Evolutionary conservation across 2,888 invertebrate species (phyloP).

Genomic region (Rambutsinella grinnellia): DNA sequence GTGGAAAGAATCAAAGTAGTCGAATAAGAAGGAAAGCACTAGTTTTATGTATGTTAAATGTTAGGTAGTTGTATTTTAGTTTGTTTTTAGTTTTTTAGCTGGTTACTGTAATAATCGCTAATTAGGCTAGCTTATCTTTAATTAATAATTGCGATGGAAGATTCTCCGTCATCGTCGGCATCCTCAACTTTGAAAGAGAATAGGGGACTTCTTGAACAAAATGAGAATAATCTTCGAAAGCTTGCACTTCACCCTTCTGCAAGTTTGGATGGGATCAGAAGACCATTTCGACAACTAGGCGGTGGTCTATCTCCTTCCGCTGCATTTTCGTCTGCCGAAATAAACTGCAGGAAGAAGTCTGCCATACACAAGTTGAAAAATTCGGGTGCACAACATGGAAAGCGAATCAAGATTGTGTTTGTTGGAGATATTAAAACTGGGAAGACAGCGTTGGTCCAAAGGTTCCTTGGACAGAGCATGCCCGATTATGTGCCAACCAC

Average conservation of each 20-base stretch:
- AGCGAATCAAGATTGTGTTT: conserved; percentile 43
- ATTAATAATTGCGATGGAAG: conserved; percentile 24
- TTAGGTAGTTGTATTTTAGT: background rate
- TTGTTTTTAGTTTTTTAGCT: conserved; percentile 40
- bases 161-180: conserved; percentile 14
- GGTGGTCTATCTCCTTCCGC: too few species aligned
- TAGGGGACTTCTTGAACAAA: background rate
- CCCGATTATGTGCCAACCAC: conserved; percentile 39
- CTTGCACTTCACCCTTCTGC: background rate
- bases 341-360: conserved; percentile 9
- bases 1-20: background rate
- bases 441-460: conserved; percentile 56
- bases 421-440: conserved; percentile 56
- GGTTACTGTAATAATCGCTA: conserved; percentile 20
- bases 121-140: conserved; percentile 34
- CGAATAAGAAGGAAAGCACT: too few species aligned
- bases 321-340: background rate
- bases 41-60: too few species aligned
- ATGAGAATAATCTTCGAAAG: too few species aligned
- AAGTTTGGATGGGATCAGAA: background rate
- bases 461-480: conserved; percentile 50
- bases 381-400: too few species aligned
- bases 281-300: background rate
- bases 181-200: background rate
- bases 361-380: conserved; percentile 18